Conservation (phyloP, 2,797 vertebrate species). For the Manis pentadactyla region DNA sequence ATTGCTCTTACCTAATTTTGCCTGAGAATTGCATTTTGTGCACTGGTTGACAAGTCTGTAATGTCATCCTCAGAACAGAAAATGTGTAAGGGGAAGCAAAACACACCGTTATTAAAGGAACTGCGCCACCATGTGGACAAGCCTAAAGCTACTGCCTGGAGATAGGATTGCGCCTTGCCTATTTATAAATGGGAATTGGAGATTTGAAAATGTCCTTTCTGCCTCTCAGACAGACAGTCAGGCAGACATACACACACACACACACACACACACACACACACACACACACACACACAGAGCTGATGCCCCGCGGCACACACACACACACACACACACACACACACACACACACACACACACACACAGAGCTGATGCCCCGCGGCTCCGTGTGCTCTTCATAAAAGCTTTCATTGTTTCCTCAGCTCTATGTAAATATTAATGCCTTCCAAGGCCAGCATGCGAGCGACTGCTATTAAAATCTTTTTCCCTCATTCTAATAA, state of each 20-base stretch:
- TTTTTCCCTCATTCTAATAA: slow-evolving; percentile 65
- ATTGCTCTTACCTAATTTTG: slow-evolving; percentile 26
- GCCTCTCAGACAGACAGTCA: not conserved
- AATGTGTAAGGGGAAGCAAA: not conserved
- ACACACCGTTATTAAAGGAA: slow-evolving; percentile 33
- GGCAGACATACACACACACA: too few relatives aligned
- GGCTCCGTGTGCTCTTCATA: not conserved
- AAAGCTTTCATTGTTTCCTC: slow-evolving; percentile 61
- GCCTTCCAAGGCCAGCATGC: slow-evolving; percentile 45
- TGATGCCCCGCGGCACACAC: too few relatives aligned
- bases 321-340: not conserved
- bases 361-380: not conserved
- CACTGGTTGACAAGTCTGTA: not conserved
- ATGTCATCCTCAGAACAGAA: not conserved
- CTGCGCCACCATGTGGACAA: slow-evolving; percentile 74
- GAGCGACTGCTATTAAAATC: slow-evolving; percentile 58
- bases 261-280: too few relatives aligned
- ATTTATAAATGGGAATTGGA: not conserved
- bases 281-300: too few relatives aligned
- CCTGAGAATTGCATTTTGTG: not conserved
- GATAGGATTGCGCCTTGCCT: not conserved
- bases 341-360: not conserved
- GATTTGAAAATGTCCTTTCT: not conserved
- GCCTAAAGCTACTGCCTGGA: not conserved
- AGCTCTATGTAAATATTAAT: slow-evolving; percentile 58